phyloP scores from a whole-genome alignment of 2,113 vertebrate genomes.

The Anser brachyrhynchus region DNA sequence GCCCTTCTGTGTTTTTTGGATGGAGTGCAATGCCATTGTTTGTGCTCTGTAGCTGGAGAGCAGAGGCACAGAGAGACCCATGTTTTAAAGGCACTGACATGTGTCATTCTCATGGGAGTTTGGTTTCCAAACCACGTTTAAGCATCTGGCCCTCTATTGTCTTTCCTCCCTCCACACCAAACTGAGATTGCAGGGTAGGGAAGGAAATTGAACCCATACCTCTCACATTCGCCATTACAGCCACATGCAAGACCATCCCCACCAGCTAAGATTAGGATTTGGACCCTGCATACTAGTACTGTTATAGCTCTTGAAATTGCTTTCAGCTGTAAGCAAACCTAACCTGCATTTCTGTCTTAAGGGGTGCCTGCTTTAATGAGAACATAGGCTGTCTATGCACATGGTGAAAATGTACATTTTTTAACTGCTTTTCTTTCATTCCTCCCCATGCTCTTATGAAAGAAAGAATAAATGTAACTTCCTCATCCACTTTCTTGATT shows the following conservation, averaged over 20 bases:
- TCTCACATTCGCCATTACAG: neutral
- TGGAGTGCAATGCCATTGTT: neutral
- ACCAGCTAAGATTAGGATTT: neutral
- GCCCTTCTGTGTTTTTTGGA: neutral
- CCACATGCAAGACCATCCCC: neutral
- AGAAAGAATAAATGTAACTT: neutral
- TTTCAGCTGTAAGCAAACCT: neutral
- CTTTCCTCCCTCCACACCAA: neutral
- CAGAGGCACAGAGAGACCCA: neutral
- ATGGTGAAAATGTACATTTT: neutral
- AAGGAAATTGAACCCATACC: neutral
- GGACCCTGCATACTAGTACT: neutral
- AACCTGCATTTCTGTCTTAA: neutral
- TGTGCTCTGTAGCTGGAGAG: neutral
- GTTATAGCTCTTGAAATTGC: neutral
- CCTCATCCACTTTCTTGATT: neutral
- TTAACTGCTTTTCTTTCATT: neutral
- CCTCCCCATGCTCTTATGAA: neutral
- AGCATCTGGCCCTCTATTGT: neutral
- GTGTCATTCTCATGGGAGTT: neutral
- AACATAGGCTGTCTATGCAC: neutral
- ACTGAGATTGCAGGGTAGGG: neutral
- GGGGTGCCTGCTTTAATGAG: neutral
- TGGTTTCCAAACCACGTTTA: slow-evolving; percentile 10
- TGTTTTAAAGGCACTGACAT: neutral